Evolutionary conservation across 1,140 invertebrate genomes (phyloP).

Genomic region (Drosophila orosa): DNA sequence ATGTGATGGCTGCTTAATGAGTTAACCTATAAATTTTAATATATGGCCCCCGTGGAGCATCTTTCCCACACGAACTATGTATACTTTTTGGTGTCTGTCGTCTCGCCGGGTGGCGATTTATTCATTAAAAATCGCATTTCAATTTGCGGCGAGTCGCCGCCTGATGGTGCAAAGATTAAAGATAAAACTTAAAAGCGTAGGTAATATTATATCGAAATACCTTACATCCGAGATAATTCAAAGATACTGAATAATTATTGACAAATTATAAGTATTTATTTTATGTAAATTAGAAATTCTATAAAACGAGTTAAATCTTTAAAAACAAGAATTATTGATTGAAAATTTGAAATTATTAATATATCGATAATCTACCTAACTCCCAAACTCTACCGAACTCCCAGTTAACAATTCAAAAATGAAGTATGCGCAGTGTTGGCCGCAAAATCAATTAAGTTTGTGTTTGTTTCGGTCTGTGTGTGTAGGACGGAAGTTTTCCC

Average conservation of each 20-base stretch:
- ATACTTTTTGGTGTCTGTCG: not conserved
- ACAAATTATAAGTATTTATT: no score
- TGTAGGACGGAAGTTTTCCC: constrained; percentile 7
- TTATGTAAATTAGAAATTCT: no score
- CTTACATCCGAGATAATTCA: not conserved
- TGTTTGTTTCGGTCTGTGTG: not conserved
- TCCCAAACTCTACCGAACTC: not conserved
- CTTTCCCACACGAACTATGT: constrained; percentile 26
- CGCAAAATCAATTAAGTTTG: constrained; percentile 55
- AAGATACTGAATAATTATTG: no score
- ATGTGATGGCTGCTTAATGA: constrained; percentile 47
- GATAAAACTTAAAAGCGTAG: not conserved
- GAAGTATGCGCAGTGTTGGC: constrained; percentile 39
- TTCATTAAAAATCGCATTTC: constrained; percentile 57
- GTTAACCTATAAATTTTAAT: constrained; percentile 41
- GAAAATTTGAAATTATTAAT: no score
- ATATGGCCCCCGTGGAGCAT: constrained; percentile 14
- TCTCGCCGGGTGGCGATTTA: not conserved
- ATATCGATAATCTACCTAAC: no score
- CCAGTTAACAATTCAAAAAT: constrained; percentile 50
- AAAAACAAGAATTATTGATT: no score
- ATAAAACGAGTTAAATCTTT: no score
- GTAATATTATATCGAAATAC: not conserved
- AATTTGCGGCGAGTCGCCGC: constrained; percentile 36
- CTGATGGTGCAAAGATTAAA: constrained; percentile 2